phyloP scores from a whole-genome alignment of 1,140 invertebrate species.

The Planococcus citri region DNA sequence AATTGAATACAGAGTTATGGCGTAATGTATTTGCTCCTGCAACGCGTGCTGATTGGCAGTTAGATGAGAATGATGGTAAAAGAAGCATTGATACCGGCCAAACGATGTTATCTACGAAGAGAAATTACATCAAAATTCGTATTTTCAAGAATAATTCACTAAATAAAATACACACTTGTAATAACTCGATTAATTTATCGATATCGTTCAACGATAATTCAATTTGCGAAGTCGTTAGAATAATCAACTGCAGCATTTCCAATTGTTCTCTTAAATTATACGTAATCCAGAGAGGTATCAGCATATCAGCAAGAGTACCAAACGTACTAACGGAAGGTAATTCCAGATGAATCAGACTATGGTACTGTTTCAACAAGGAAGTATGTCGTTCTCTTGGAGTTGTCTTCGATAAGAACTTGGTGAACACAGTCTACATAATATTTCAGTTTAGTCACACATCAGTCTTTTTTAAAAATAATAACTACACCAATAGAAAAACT shows the following conservation, averaged over 20 bases:
- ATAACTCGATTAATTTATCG: not conserved
- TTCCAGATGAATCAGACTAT: not conserved
- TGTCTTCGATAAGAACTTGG: not conserved
- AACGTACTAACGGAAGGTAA: not conserved
- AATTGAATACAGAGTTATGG: not conserved
- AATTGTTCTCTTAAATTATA: constrained; percentile 6
- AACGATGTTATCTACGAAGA: not conserved
- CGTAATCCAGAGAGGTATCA: not conserved
- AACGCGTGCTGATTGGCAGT: not conserved
- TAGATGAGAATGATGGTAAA: constrained; percentile 7
- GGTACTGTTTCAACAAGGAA: not conserved
- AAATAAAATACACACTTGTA: not conserved
- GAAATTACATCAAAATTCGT: not conserved
- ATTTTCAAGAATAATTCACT: not conserved
- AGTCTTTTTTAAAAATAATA: not conserved
- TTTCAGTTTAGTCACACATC: not conserved
- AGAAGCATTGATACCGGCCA: not conserved
- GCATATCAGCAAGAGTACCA: not conserved
- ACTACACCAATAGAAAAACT: not conserved
- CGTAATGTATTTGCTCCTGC: constrained; percentile 6
- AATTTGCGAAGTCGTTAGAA: not conserved
- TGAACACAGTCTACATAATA: not conserved
- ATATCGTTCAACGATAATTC: not conserved
- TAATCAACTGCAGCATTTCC: not conserved
- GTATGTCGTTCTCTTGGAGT: not conserved